phyloP scores from a whole-genome alignment of 2,888 invertebrate genomes.

The Diloba caeruleocephala region DNA sequence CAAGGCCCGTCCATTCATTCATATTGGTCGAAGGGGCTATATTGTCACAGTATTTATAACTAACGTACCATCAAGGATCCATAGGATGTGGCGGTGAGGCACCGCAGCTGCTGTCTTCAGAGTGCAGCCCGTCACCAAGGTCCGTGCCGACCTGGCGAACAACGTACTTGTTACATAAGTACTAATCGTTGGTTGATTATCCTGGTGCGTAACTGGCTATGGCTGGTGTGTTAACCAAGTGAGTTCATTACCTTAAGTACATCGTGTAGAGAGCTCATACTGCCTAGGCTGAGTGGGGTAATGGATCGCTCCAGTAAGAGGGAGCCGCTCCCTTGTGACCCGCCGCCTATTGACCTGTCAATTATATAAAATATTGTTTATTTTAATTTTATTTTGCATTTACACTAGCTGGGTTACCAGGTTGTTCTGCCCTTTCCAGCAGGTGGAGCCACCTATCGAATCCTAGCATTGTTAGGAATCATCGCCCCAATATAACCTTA shows the following conservation, averaged over 20 bases:
- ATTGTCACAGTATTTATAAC: neutral
- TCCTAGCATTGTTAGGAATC: too few relatives aligned
- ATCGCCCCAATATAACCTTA: too few relatives aligned
- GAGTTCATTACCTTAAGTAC: constrained; percentile 88
- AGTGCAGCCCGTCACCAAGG: constrained; percentile 68
- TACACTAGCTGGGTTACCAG: too few relatives aligned
- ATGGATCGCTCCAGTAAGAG: constrained; percentile 89
- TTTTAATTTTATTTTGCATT: too few relatives aligned
- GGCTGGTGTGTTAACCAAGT: constrained; percentile 7
- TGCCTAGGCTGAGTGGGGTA: constrained; percentile 92
- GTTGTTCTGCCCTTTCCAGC: too few relatives aligned
- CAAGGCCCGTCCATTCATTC: too few relatives aligned
- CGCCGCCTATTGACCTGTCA: constrained; percentile 90
- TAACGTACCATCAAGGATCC: constrained; percentile 77
- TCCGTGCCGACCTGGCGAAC: constrained; percentile 69
- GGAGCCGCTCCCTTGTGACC: constrained; percentile 93
- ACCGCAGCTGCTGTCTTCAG: constrained; percentile 81
- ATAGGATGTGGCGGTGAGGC: constrained; percentile 76
- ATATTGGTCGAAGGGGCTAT: too few relatives aligned
- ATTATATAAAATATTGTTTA: neutral
- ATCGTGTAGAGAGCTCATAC: constrained; percentile 93
- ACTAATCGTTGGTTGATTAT: too few relatives aligned
- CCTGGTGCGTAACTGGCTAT: too few relatives aligned
- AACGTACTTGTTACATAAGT: too few relatives aligned
- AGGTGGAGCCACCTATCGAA: too few relatives aligned